A percentile compares a stretch with the other conserved stretches of the same genome.
Evolutionary conservation across 2,113 vertebrate genomes (phyloP).

Genomic region (Cyanoderma ruficeps): DNA sequence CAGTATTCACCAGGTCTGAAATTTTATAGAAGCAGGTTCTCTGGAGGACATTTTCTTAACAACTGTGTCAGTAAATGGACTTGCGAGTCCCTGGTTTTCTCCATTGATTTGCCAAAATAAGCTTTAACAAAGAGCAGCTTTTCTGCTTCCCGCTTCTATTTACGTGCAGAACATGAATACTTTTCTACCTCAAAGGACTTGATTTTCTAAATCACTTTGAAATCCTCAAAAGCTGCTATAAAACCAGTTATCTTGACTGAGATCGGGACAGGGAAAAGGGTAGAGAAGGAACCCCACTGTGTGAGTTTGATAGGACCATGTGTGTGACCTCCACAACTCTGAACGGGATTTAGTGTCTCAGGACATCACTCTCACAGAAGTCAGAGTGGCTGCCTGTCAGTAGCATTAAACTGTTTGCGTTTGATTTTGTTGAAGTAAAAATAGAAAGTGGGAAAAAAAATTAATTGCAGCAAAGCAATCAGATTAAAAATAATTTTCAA

Average conservation of each 20-base stretch:
- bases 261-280: neutral
- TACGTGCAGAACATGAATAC: neutral
- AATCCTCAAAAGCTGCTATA: conserved; percentile 46
- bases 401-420: neutral
- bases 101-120: conserved; percentile 6
- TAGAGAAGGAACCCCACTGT: neutral
- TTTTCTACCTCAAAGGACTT: conserved; percentile 27
- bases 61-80: neutral
- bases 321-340: neutral
- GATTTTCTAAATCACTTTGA: conserved; percentile 55
- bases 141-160: conserved; percentile 12
- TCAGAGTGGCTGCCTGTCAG: neutral
- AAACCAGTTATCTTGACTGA: conserved; percentile 30
- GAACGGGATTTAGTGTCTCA: neutral
- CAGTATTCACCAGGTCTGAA: neutral
- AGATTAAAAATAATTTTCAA: conserved; percentile 8
- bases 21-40: neutral
- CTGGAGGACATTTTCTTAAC: neutral
- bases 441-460: neutral
- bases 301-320: conserved; percentile 9
- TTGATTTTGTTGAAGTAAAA: neutral
- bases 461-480: neutral
- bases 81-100: neutral
- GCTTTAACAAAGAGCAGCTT: conserved; percentile 27
- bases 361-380: neutral